phyloP scores from a whole-genome alignment of 2,797 vertebrate species.

The Australoheros facetus region DNA sequence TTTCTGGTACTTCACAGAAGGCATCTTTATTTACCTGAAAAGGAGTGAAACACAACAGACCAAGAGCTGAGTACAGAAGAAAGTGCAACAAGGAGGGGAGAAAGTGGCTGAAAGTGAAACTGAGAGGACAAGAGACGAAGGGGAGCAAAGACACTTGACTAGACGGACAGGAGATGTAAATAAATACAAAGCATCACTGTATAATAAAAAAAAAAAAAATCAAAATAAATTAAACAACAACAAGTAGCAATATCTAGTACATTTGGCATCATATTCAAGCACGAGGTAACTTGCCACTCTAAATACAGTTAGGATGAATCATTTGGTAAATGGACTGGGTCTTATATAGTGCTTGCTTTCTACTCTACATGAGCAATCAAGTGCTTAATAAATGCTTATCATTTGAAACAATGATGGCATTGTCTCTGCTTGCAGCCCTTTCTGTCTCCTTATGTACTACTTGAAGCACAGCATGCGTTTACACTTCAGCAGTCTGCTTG shows the following conservation, averaged over 20 bases:
- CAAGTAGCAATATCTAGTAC: not conserved
- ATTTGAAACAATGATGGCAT: not conserved
- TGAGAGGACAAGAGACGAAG: not conserved
- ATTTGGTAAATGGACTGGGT: too few relatives aligned
- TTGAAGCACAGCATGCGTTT: constrained; percentile 14
- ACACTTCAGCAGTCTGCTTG: not conserved
- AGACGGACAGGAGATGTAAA: not conserved
- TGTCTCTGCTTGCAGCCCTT: not conserved
- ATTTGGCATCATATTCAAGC: too few relatives aligned
- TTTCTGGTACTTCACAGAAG: constrained; percentile 82
- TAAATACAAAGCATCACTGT: not conserved
- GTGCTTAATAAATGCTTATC: too few relatives aligned
- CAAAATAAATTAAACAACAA: not conserved
- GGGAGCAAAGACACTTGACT: not conserved
- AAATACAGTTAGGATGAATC: not conserved
- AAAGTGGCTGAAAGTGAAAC: not conserved
- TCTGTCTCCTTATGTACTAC: not conserved
- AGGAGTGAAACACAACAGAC: not conserved
- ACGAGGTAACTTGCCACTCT: not conserved
- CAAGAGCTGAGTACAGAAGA: not conserved
- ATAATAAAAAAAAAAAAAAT: not conserved
- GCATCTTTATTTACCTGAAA: constrained; percentile 83
- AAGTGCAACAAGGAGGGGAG: not conserved
- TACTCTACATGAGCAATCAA: too few relatives aligned
- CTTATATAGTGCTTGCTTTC: too few relatives aligned